phyloP scores from a whole-genome alignment of 2,888 invertebrate species.

The Anthrax anthrax region DNA sequence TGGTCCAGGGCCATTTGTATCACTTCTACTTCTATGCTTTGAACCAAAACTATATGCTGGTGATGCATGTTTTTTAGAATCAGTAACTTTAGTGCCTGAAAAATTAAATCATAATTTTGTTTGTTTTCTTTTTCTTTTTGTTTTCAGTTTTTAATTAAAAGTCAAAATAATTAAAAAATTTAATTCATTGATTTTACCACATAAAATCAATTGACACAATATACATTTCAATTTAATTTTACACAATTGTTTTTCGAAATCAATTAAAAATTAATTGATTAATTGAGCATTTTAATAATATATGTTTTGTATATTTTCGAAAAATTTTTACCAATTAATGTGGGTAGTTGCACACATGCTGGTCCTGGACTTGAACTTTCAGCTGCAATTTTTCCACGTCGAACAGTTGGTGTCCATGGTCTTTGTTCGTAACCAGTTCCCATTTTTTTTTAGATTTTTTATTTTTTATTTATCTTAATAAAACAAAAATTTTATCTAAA shows the following conservation, averaged over 20 bases:
- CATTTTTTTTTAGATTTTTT: conserved; percentile 20
- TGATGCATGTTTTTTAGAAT: conserved; percentile 62
- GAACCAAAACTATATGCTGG: conserved; percentile 75
- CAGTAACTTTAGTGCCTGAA: conserved; percentile 62
- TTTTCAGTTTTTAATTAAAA: too few species aligned
- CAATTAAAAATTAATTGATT: too few species aligned
- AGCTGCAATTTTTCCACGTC: conserved; percentile 77
- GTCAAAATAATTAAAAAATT: too few species aligned
- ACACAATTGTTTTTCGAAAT: too few species aligned
- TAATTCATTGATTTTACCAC: too few species aligned
- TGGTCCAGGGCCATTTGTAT: conserved; percentile 63
- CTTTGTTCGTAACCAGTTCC: conserved; percentile 60
- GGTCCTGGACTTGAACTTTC: conserved; percentile 79
- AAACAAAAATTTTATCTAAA: conserved; percentile 12
- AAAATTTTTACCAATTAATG: conserved; percentile 72
- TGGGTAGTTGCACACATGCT: conserved; percentile 67
- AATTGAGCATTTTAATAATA: too few species aligned
- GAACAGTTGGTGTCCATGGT: conserved; percentile 80
- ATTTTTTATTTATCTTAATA: conserved; percentile 13
- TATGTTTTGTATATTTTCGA: too few species aligned
- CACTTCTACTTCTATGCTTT: conserved; percentile 39
- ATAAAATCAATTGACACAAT: too few species aligned
- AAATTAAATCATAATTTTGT: too few species aligned
- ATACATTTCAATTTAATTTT: too few species aligned
- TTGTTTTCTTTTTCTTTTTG: too few species aligned